These are phyloP conservation scores for Apocheima hispidaria DNA, from an alignment of 2,888 invertebrate species.

Conservation along the genomic window DNA sequence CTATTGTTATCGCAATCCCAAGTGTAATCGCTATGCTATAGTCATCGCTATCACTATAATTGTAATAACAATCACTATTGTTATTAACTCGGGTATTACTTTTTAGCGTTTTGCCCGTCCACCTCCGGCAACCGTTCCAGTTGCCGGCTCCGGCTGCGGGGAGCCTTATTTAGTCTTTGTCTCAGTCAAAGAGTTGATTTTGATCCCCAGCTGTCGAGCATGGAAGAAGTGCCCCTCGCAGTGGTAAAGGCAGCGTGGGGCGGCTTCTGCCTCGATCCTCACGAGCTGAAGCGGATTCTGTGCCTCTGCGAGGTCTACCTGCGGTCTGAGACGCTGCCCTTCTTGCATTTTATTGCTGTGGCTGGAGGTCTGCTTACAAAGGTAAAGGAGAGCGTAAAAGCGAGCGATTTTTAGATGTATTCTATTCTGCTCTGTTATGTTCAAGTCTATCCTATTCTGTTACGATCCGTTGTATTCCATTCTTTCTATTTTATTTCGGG, in stretches of 20 bases:
- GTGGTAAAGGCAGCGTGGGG: constrained; percentile 84
- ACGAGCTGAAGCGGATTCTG: constrained; percentile 89
- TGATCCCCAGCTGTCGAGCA: constrained; percentile 59
- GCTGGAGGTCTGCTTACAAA: constrained; percentile 89
- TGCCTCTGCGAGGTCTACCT: constrained; percentile 89
- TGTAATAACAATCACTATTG: not conserved
- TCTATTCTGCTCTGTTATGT: too few relatives aligned
- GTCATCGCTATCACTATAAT: not conserved
- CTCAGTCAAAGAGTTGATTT: not conserved
- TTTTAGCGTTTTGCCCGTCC: too few relatives aligned
- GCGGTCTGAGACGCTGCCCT: constrained; percentile 87
- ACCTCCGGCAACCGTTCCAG: too few relatives aligned
- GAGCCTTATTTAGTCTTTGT: too few relatives aligned
- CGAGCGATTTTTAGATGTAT: too few relatives aligned
- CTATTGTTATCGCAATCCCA: not conserved
- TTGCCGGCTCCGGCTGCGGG: too few relatives aligned
- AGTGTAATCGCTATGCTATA: too few relatives aligned
- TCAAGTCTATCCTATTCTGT: too few relatives aligned
- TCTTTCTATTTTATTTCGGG: too few relatives aligned
- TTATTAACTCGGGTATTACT: too few relatives aligned
- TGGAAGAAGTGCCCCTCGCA: constrained; percentile 69
- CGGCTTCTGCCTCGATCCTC: constrained; percentile 88
- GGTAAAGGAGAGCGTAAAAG: too few relatives aligned
- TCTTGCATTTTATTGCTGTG: constrained; percentile 91
- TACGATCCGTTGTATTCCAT: too few relatives aligned